Percentiles rank a stretch among this genome's conserved stretches.
Conservation (phyloP, 2,113 vertebrate genomes). For the Struthidea cinerea region DNA sequence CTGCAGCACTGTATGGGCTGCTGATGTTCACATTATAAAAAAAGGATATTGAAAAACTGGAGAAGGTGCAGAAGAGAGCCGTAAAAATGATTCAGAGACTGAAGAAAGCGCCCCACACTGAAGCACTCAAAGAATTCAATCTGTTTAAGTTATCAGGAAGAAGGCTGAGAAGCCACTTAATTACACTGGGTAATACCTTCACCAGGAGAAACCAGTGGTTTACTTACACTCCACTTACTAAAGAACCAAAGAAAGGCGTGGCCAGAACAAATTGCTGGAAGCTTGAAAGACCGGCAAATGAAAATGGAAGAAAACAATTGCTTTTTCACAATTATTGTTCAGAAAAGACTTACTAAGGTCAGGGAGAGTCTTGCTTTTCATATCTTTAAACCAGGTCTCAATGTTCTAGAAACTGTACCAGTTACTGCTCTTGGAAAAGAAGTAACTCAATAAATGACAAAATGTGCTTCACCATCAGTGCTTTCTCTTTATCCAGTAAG, state of each 20-base stretch:
- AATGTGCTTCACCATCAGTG: background rate
- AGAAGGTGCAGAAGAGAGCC: conserved; percentile 47
- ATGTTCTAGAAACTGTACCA: background rate
- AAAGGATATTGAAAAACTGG: conserved; percentile 59
- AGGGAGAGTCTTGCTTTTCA: fast-evolving
- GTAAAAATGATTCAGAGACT: conserved; percentile 56
- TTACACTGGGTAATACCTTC: background rate
- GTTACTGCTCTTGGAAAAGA: background rate
- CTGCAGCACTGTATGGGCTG: background rate
- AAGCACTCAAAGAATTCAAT: conserved; percentile 38
- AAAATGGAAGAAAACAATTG: background rate
- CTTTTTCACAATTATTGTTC: background rate
- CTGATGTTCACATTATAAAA: conserved; percentile 27
- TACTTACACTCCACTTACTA: background rate
- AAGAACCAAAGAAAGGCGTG: background rate
- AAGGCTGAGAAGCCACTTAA: conserved; percentile 2
- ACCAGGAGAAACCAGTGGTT: background rate
- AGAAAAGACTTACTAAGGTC: background rate
- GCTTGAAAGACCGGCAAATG: background rate
- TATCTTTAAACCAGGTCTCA: background rate
- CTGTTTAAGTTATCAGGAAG: conserved; percentile 57
- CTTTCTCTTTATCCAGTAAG: background rate
- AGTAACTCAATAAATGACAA: background rate
- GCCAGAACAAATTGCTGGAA: background rate
- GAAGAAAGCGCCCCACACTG: background rate